Conservation (phyloP, 2,888 invertebrate genomes). For the Campaea margaritaria region DNA sequence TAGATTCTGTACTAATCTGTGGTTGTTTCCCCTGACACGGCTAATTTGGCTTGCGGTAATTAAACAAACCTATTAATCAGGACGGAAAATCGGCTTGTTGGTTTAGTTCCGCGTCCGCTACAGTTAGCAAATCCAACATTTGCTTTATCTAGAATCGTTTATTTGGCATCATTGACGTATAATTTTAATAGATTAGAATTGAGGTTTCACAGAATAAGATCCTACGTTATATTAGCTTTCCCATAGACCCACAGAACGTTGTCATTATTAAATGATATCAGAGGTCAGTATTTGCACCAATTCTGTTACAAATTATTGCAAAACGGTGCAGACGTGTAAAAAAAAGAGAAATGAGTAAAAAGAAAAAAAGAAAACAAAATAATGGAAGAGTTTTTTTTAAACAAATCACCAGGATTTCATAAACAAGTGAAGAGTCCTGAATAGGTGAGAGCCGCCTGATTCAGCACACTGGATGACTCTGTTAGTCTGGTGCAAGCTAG, state of each 20-base stretch:
- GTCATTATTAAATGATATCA: too few species aligned
- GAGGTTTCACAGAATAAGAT: too few species aligned
- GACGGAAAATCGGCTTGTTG: conserved; percentile 16
- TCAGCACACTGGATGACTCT: conserved; percentile 28
- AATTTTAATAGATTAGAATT: background rate
- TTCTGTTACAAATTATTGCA: background rate
- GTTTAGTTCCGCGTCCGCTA: conserved; percentile 22
- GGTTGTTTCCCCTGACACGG: conserved; percentile 13
- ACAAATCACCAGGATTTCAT: conserved; percentile 32
- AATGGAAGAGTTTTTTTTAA: too few species aligned
- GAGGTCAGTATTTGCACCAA: too few species aligned
- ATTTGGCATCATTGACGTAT: background rate
- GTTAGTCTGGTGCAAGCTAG: conserved; percentile 5
- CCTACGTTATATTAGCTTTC: too few species aligned
- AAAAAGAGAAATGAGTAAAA: too few species aligned
- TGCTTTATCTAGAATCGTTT: conserved; percentile 2
- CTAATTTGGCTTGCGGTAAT: conserved; percentile 25
- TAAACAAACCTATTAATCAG: conserved; percentile 27
- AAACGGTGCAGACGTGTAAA: too few species aligned
- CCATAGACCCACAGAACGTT: too few species aligned
- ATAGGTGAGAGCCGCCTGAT: conserved; percentile 35
- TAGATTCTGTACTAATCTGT: conserved; percentile 1
- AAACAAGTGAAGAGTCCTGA: conserved; percentile 34
- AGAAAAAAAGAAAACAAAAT: too few species aligned
- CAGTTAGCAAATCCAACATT: conserved; percentile 13